A percentile compares a stretch with the other conserved stretches of the same genome.
These are phyloP conservation scores for Semotilus atromaculatus DNA, from an alignment of 2,797 vertebrate genomes.

Conservation along the genomic window DNA sequence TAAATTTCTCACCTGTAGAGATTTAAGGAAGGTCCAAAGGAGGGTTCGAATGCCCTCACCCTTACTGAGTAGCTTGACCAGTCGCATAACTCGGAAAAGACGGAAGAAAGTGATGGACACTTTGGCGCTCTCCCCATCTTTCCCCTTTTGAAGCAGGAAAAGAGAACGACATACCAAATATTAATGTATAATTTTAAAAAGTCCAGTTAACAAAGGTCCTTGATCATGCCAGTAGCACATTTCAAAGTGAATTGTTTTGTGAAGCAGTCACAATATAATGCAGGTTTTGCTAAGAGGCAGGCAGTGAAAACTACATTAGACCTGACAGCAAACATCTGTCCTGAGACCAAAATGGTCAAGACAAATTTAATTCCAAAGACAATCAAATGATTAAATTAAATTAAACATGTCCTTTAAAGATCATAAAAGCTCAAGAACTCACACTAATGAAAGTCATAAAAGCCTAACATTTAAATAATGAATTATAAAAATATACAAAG, in stretches of 20 bases:
- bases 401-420: not conserved
- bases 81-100: constrained; percentile 96
- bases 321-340: not conserved
- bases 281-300: not conserved
- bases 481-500: too few species aligned
- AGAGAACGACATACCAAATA: constrained; percentile 56
- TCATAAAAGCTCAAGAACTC: not conserved
- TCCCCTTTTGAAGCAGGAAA: constrained; percentile 46
- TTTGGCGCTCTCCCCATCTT: constrained; percentile 91
- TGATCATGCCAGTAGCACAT: not conserved
- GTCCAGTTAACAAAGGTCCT: not conserved
- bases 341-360: too few species aligned
- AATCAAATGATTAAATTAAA: not conserved
- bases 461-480: not conserved
- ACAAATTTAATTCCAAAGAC: not conserved
- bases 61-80: constrained; percentile 97
- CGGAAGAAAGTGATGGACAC: constrained; percentile 99
- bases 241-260: not conserved
- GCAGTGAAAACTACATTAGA: not conserved
- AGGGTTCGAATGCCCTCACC: constrained; percentile 96
- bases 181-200: constrained; percentile 31
- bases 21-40: constrained; percentile 98
- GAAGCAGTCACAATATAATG: not conserved
- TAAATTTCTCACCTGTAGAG: constrained; percentile 87
- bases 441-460: not conserved